Conservation (phyloP, 1,140 invertebrate genomes). For the Saxidomus purpurata region DNA sequence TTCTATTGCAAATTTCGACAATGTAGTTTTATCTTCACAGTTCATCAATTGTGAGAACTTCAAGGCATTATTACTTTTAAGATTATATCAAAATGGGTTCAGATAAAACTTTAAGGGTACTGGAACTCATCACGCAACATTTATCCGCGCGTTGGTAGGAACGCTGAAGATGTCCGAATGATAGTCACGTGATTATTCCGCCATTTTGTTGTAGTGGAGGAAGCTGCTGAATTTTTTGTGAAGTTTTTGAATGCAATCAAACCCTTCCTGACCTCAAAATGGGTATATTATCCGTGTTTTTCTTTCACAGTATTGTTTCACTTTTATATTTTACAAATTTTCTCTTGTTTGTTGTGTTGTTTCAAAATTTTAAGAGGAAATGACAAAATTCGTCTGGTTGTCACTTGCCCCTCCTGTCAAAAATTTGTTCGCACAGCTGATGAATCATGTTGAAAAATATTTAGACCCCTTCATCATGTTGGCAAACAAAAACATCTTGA, state of each 20-base stretch:
- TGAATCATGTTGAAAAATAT: too few species aligned
- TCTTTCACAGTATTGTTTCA: neutral
- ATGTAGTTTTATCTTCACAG: too few species aligned
- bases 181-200: slow-evolving; percentile 41
- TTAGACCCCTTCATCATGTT: too few species aligned
- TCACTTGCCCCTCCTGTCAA: slow-evolving; percentile 34
- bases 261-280: neutral
- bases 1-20: too few species aligned
- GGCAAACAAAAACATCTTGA: too few species aligned
- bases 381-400: slow-evolving; percentile 41
- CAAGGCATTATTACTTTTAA: too few species aligned
- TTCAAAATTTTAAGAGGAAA: neutral
- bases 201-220: slow-evolving; percentile 37
- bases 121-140: too few species aligned
- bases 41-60: too few species aligned
- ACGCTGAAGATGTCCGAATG: slow-evolving; percentile 45
- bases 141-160: neutral
- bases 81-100: too few species aligned
- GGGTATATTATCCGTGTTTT: neutral
- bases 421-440: neutral
- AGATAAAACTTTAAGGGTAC: too few species aligned
- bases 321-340: neutral
- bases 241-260: slow-evolving; percentile 19
- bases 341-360: neutral
- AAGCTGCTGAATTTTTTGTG: slow-evolving; percentile 11